These are phyloP conservation scores for Tachysurus fulvidraco DNA, from an alignment of 2,113 vertebrate genomes.

Conservation along the genomic window DNA sequence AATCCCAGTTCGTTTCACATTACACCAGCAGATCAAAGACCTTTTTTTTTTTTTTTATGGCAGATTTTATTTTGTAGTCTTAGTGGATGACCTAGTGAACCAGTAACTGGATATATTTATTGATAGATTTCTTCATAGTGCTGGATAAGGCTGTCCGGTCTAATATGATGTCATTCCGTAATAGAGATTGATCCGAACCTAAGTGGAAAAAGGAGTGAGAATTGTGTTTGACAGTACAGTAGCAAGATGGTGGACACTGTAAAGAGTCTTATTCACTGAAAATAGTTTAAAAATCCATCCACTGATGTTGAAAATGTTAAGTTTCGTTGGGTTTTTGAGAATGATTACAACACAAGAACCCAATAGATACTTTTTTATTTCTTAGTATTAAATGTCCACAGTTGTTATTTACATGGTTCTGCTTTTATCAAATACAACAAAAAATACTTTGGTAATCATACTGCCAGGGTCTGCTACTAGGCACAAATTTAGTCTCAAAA, in stretches of 20 bases:
- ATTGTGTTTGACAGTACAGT: neutral
- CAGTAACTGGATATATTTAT: neutral
- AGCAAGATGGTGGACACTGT: neutral
- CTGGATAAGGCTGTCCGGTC: neutral
- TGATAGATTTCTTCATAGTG: neutral
- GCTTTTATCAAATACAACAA: neutral
- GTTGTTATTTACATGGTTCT: neutral
- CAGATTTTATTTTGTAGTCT: neutral
- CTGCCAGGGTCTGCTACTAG: neutral
- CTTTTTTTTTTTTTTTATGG: neutral
- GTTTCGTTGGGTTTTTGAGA: too few relatives aligned
- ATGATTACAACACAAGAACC: neutral
- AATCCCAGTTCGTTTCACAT: neutral
- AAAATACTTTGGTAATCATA: neutral
- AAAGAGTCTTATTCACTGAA: neutral
- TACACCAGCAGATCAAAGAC: neutral
- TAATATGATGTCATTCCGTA: neutral
- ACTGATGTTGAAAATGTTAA: neutral
- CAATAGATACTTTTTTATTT: neutral
- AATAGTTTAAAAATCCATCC: neutral
- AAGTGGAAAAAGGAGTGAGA: neutral
- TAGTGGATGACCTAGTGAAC: neutral
- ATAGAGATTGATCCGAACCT: neutral
- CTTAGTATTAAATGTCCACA: neutral
- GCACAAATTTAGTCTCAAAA: neutral